Conservation (phyloP, 2,888 invertebrate genomes). For the Magallana nippona region DNA sequence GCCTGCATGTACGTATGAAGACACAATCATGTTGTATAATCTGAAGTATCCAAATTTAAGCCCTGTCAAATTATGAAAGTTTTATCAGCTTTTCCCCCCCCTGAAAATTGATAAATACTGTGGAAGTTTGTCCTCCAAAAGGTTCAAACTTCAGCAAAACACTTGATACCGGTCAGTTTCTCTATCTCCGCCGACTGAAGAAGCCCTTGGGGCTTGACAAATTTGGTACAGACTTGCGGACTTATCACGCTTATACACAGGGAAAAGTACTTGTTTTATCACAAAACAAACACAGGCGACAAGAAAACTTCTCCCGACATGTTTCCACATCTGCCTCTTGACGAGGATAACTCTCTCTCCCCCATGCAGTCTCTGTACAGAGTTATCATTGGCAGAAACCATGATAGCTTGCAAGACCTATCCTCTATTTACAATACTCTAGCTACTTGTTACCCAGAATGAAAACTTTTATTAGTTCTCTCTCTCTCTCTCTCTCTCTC, state of each 20-base stretch:
- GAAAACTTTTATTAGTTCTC: neutral
- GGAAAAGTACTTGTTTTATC: conserved; percentile 35
- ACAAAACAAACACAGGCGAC: conserved; percentile 9
- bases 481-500: neutral
- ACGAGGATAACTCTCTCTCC: conserved; percentile 28
- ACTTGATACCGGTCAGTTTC: conserved; percentile 30
- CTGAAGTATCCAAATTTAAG: conserved; percentile 20
- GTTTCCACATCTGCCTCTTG: conserved; percentile 23
- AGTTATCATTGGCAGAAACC: no score
- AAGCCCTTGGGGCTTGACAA: neutral
- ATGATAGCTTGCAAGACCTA: no score
- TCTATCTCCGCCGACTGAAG: conserved; percentile 13
- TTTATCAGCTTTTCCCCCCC: conserved; percentile 21
- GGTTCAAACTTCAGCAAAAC: conserved; percentile 31
- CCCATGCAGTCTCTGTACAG: no score
- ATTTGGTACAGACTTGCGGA: conserved; percentile 16
- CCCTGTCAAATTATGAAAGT: conserved; percentile 31
- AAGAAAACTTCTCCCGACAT: conserved; percentile 31
- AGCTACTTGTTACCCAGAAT: no score
- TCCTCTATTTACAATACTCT: no score
- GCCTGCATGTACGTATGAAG: neutral
- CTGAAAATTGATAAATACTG: conserved; percentile 11
- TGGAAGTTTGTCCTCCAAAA: conserved; percentile 33
- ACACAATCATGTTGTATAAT: neutral
- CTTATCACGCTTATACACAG: conserved; percentile 13